These are phyloP conservation scores for Zophobas atratus DNA, from an alignment of 1,140 invertebrate genomes.

Conservation along the genomic window DNA sequence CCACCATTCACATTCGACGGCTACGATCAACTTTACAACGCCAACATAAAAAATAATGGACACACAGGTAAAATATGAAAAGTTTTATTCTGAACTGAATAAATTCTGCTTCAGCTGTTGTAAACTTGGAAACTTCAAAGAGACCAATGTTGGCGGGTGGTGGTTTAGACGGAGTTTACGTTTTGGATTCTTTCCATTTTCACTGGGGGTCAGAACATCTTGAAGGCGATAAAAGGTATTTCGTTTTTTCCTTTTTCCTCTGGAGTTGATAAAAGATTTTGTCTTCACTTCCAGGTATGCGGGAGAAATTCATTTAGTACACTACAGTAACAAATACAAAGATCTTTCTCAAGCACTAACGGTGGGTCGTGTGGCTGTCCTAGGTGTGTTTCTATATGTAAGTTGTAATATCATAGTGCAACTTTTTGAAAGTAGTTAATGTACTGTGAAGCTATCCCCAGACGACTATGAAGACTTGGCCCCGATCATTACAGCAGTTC, in stretches of 20 bases:
- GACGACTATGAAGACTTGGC: too few species aligned
- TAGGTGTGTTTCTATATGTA: slow-evolving; percentile 81
- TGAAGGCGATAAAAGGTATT: slow-evolving; percentile 72
- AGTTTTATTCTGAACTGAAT: slow-evolving; percentile 18
- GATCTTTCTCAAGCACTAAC: slow-evolving; percentile 72
- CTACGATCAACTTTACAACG: slow-evolving; percentile 29
- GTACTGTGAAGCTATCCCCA: neutral
- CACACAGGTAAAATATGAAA: slow-evolving; percentile 67
- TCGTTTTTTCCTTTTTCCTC: slow-evolving; percentile 1
- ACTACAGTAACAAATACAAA: slow-evolving; percentile 75
- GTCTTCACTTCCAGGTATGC: slow-evolving; percentile 67
- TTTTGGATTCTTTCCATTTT: slow-evolving; percentile 81
- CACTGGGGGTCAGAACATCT: slow-evolving; percentile 87
- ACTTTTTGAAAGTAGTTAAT: neutral
- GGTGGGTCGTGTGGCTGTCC: slow-evolving; percentile 77
- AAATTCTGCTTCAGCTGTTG: slow-evolving; percentile 63
- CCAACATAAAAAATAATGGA: slow-evolving; percentile 69
- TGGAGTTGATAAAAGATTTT: neutral
- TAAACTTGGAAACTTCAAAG: slow-evolving; percentile 64
- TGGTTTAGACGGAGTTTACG: slow-evolving; percentile 71
- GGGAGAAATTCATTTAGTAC: slow-evolving; percentile 81
- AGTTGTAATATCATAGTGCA: slow-evolving; percentile 25
- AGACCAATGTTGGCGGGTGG: slow-evolving; percentile 69
- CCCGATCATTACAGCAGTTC: slow-evolving; percentile 61
- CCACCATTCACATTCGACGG: too few species aligned